Evolutionary conservation across 2,797 vertebrate genomes (phyloP).

Genomic region (Gephyroberyx darwinii): DNA sequence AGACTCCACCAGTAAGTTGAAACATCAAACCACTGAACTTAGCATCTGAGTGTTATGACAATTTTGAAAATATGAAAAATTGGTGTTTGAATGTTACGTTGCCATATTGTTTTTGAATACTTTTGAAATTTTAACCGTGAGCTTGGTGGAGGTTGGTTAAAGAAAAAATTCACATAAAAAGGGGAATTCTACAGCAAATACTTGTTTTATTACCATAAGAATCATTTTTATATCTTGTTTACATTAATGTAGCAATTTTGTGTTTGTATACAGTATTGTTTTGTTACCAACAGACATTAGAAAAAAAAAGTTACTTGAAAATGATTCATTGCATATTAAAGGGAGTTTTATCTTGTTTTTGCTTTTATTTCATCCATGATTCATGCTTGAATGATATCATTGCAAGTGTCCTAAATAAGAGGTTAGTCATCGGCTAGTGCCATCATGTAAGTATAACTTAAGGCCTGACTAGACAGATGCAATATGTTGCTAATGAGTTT

Average conservation of each 20-base stretch:
- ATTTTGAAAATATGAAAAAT: slow-evolving; percentile 41
- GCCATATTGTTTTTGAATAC: slow-evolving; percentile 81
- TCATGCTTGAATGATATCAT: not conserved
- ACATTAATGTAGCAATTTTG: slow-evolving; percentile 87
- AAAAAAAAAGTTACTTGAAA: slow-evolving; percentile 83
- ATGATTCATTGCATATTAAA: slow-evolving; percentile 84
- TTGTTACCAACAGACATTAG: slow-evolving; percentile 84
- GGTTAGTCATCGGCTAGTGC: too few relatives aligned
- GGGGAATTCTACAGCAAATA: slow-evolving; percentile 79
- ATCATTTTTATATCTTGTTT: slow-evolving; percentile 86
- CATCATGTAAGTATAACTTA: too few relatives aligned
- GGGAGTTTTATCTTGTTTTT: slow-evolving; percentile 83
- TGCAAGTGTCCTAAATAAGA: not conserved
- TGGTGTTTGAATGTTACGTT: slow-evolving; percentile 80
- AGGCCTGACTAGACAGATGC: too few relatives aligned
- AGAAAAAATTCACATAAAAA: slow-evolving; percentile 63
- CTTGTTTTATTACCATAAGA: slow-evolving; percentile 82
- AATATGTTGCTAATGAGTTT: not conserved
- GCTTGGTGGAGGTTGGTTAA: slow-evolving; percentile 72
- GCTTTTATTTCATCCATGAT: slow-evolving; percentile 37
- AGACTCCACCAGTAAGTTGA: slow-evolving; percentile 73
- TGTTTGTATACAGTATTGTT: slow-evolving; percentile 88
- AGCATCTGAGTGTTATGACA: slow-evolving; percentile 72
- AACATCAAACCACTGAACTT: slow-evolving; percentile 75
- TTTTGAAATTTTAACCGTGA: slow-evolving; percentile 71